Conservation (phyloP, 2,797 vertebrate species). For the Harpagifer antarcticus region DNA sequence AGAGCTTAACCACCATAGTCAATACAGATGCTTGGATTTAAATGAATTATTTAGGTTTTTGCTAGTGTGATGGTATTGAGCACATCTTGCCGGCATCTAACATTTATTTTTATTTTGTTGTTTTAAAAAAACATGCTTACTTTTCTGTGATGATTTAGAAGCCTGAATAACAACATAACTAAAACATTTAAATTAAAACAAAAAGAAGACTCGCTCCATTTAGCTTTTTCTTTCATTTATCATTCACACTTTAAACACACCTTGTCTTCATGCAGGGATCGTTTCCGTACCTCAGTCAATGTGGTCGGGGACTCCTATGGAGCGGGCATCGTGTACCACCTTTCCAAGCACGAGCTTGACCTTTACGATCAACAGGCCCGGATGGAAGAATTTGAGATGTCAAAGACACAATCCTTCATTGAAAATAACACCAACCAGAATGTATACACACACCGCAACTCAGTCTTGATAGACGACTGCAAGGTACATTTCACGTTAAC, state of each 20-base stretch:
- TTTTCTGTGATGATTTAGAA: not conserved
- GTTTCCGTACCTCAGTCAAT: slow-evolving; percentile 98
- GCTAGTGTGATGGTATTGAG: not conserved
- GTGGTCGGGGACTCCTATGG: slow-evolving; percentile 98
- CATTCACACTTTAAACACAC: not conserved
- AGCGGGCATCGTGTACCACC: slow-evolving; percentile 97
- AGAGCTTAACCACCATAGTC: not conserved
- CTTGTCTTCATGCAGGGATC: slow-evolving; percentile 85
- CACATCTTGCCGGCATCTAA: not conserved
- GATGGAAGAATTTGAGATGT: slow-evolving; percentile 93
- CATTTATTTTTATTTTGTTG: not conserved
- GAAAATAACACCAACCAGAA: slow-evolving; percentile 97
- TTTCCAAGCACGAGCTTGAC: slow-evolving; percentile 95
- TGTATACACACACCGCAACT: slow-evolving; percentile 94
- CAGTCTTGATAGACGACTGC: slow-evolving; percentile 96
- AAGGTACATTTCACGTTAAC: slow-evolving; percentile 98
- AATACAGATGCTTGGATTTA: slow-evolving; percentile 4
- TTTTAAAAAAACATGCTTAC: not conserved
- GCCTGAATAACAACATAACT: not conserved
- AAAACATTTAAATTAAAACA: not conserved
- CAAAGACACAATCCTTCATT: slow-evolving; percentile 92
- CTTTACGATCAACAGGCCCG: slow-evolving; percentile 89
- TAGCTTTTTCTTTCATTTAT: not conserved
- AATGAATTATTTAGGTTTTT: not conserved
- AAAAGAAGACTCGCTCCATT: not conserved